phyloP scores from a whole-genome alignment of 2,888 invertebrate species.

The Brenthis hecate region DNA sequence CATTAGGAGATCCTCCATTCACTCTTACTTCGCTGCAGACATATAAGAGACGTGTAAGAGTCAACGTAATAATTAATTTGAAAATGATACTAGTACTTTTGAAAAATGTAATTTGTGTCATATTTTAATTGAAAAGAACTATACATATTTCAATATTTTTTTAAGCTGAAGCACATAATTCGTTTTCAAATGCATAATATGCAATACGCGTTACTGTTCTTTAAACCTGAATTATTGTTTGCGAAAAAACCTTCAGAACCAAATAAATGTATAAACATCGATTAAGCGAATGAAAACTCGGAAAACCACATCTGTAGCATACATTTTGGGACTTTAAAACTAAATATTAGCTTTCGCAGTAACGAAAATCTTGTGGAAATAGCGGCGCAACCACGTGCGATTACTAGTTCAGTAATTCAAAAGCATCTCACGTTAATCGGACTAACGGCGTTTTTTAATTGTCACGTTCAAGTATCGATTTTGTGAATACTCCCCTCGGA shows the following conservation, averaged over 20 bases:
- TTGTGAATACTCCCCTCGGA: conserved; percentile 55
- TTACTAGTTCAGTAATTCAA: conserved; percentile 46
- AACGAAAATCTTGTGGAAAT: neutral
- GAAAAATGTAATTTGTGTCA: neutral
- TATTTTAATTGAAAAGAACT: no score
- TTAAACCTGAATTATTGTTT: no score
- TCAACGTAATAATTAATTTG: conserved; percentile 8
- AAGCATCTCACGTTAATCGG: conserved; percentile 53
- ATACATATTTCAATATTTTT: no score
- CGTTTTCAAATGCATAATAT: no score
- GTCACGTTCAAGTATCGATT: conserved; percentile 58
- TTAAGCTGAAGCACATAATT: no score
- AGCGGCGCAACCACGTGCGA: conserved; percentile 27
- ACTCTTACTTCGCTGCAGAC: conserved; percentile 20
- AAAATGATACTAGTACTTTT: neutral
- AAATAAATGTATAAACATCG: no score
- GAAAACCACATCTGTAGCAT: no score
- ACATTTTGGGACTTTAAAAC: no score
- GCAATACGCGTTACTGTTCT: no score
- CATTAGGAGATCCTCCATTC: conserved; percentile 68
- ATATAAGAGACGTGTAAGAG: conserved; percentile 16
- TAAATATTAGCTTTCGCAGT: no score
- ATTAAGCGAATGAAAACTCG: no score
- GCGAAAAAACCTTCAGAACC: no score
- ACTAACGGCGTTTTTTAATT: conserved; percentile 52